Conservation (phyloP, 2,888 invertebrate species). For the Bruchidius siliquastri region DNA sequence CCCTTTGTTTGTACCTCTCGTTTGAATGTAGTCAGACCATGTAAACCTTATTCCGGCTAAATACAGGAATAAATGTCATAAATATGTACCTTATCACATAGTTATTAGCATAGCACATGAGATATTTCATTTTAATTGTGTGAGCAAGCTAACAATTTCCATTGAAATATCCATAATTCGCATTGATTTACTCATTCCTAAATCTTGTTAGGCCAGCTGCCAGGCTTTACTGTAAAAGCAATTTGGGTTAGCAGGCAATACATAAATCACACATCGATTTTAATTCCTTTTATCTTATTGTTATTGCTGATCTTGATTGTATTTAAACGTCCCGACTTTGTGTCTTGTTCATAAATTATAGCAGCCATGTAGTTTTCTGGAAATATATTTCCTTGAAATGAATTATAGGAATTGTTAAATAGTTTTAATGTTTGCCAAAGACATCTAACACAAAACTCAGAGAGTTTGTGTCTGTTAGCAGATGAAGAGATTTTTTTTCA, state of each 20-base stretch:
- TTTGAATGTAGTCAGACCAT: no score
- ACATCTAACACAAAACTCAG: no score
- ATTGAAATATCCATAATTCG: background rate
- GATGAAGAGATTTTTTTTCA: no score
- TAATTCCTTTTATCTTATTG: background rate
- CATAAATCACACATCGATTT: background rate
- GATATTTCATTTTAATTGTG: no score
- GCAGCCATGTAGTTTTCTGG: background rate
- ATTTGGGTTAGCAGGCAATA: background rate
- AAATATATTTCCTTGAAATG: background rate
- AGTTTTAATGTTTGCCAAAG: no score
- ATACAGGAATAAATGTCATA: no score
- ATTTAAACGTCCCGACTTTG: background rate
- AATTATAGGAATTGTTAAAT: background rate
- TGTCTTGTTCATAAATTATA: background rate
- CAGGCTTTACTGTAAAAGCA: background rate
- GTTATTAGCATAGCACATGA: no score
- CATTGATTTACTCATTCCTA: background rate
- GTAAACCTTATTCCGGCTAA: no score
- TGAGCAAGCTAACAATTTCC: no score
- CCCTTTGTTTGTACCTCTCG: no score
- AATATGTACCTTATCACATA: no score
- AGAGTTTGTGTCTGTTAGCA: no score
- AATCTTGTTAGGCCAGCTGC: background rate
- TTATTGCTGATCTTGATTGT: background rate